Evolutionary conservation across 2,888 invertebrate species (phyloP).

Genomic region (Schizaphis graminum): DNA sequence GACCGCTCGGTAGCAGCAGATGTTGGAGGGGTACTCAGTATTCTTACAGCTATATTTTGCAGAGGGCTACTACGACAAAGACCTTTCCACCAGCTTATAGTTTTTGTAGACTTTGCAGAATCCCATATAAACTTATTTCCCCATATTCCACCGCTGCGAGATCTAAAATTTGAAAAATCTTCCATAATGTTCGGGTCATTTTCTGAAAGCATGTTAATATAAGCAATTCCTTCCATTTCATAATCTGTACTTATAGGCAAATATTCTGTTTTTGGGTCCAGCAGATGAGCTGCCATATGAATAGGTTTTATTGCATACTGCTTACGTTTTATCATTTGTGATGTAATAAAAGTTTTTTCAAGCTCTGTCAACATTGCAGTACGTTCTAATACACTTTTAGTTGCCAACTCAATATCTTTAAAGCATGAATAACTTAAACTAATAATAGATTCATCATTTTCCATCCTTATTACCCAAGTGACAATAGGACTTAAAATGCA

Average conservation of each 20-base stretch:
- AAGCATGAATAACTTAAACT: background rate
- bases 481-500: background rate
- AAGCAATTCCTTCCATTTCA: background rate
- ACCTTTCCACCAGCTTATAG: background rate
- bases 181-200: background rate
- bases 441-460: background rate
- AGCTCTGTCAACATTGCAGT: background rate
- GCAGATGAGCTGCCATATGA: background rate
- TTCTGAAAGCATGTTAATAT: slow-evolving; percentile 7
- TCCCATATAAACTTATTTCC: background rate
- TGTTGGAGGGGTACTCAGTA: background rate
- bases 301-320: background rate
- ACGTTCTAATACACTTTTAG: background rate
- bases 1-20: background rate
- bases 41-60: background rate
- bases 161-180: background rate
- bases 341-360: background rate
- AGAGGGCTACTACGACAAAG: background rate
- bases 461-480: background rate
- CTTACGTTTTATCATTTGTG: slow-evolving; percentile 7
- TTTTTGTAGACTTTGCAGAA: background rate
- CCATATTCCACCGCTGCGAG: background rate
- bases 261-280: slow-evolving; percentile 6
- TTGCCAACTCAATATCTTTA: background rate
- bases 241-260: background rate